A percentile compares a stretch with the other conserved stretches of the same genome.
phyloP scores from a whole-genome alignment of 2,113 vertebrate genomes.

The Oryzias javanicus region DNA sequence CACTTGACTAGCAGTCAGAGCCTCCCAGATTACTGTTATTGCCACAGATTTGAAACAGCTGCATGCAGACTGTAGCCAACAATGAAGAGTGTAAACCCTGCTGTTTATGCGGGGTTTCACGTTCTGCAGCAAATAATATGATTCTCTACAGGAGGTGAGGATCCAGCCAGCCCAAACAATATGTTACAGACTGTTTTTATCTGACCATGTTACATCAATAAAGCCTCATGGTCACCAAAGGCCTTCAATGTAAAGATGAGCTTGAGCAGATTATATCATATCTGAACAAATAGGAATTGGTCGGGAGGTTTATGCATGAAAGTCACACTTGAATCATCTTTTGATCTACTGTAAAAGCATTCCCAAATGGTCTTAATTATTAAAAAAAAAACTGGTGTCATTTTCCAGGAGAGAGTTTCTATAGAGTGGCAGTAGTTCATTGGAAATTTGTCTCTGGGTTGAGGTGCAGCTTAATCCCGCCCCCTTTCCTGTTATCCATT shows the following conservation, averaged over 20 bases:
- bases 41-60: slow-evolving; percentile 51
- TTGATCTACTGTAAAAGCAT: too few species aligned
- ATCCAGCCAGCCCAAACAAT: slow-evolving; percentile 13
- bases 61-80: slow-evolving; percentile 21
- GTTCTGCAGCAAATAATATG: slow-evolving; percentile 28
- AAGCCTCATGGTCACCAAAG: neutral
- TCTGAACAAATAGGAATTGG: neutral
- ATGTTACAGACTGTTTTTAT: slow-evolving; percentile 12
- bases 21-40: slow-evolving; percentile 63
- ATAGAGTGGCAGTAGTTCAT: too few species aligned
- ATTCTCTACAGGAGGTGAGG: slow-evolving; percentile 18
- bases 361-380: too few species aligned
- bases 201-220: neutral
- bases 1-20: slow-evolving; percentile 55
- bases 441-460: too few species aligned
- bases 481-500: too few species aligned
- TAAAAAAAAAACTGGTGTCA: too few species aligned
- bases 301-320: neutral
- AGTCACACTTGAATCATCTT: neutral
- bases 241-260: neutral
- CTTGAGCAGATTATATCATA: neutral
- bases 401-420: too few species aligned
- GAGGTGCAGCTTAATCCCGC: too few species aligned
- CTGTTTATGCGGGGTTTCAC: slow-evolving; percentile 33
- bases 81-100: slow-evolving; percentile 29